These are phyloP conservation scores for Notoglanidium macrostoma DNA, from an alignment of 2,797 vertebrate genomes.

Conservation along the genomic window DNA sequence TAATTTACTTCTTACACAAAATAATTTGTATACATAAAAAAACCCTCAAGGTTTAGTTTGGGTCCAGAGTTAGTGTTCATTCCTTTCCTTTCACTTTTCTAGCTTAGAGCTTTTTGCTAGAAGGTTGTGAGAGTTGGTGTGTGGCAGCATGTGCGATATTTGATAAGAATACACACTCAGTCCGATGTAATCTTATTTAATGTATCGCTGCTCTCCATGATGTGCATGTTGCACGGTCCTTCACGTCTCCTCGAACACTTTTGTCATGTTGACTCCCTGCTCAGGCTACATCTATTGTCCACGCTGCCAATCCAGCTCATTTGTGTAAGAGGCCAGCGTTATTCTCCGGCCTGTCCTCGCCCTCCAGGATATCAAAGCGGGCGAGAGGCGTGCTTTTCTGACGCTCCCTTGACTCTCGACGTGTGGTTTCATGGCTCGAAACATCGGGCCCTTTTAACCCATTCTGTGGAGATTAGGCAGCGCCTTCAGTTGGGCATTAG, in stretches of 20 bases:
- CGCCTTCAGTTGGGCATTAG: slow-evolving; percentile 97
- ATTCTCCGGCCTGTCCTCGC: slow-evolving; percentile 80
- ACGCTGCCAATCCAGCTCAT: slow-evolving; percentile 66
- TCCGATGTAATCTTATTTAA: slow-evolving; percentile 65
- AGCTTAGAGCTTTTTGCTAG: background rate
- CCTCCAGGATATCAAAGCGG: slow-evolving; percentile 82
- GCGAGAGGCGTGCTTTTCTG: slow-evolving; percentile 83
- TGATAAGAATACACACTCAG: slow-evolving; percentile 52
- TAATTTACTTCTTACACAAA: too few species aligned
- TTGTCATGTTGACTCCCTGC: slow-evolving; percentile 66
- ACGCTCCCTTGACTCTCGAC: slow-evolving; percentile 97
- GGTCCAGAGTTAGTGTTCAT: too few species aligned
- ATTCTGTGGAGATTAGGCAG: slow-evolving; percentile 99
- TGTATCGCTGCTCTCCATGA: slow-evolving; percentile 55
- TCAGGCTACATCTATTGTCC: slow-evolving; percentile 79
- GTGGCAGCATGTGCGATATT: slow-evolving; percentile 39
- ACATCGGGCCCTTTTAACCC: slow-evolving; percentile 99
- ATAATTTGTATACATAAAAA: background rate
- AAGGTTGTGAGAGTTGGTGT: background rate
- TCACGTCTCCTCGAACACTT: slow-evolving; percentile 60
- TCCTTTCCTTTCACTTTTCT: background rate
- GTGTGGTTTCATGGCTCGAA: slow-evolving; percentile 95
- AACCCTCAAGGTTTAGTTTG: background rate
- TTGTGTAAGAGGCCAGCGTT: slow-evolving; percentile 72
- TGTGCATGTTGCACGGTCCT: slow-evolving; percentile 53